Conservation (phyloP, 2,888 invertebrate genomes). For the Diarsia dahlii region DNA sequence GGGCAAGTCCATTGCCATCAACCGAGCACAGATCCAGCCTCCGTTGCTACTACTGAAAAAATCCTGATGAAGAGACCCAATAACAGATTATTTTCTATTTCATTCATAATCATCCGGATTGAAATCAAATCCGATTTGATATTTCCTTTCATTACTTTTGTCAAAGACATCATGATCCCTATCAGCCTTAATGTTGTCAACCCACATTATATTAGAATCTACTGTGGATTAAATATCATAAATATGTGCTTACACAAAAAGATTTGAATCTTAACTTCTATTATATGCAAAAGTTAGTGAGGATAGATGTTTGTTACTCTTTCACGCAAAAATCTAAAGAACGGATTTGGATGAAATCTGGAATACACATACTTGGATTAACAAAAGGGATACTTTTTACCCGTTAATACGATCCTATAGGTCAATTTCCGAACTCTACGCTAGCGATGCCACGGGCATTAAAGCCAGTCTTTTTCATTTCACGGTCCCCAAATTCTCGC, state of each 20-base stretch:
- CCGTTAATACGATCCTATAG: neutral
- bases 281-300: neutral
- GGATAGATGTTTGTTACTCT: neutral
- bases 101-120: neutral
- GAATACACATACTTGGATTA: neutral
- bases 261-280: neutral
- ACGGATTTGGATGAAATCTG: neutral
- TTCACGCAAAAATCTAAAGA: neutral
- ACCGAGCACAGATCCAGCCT: too few species aligned
- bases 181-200: neutral
- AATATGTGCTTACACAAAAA: neutral
- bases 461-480: neutral
- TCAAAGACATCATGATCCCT: neutral
- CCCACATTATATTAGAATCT: neutral
- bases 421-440: neutral
- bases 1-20: too few species aligned
- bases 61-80: too few species aligned
- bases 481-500: constrained; percentile 8
- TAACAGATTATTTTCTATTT: neutral
- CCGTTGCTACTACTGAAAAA: too few species aligned
- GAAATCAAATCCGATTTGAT: neutral
- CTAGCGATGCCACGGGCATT: neutral
- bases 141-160: neutral
- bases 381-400: neutral
- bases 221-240: neutral